Base-by-base conservation (phyloP, 1,140 invertebrate genomes). In the Neoseiulus cucumeris region DNA sequence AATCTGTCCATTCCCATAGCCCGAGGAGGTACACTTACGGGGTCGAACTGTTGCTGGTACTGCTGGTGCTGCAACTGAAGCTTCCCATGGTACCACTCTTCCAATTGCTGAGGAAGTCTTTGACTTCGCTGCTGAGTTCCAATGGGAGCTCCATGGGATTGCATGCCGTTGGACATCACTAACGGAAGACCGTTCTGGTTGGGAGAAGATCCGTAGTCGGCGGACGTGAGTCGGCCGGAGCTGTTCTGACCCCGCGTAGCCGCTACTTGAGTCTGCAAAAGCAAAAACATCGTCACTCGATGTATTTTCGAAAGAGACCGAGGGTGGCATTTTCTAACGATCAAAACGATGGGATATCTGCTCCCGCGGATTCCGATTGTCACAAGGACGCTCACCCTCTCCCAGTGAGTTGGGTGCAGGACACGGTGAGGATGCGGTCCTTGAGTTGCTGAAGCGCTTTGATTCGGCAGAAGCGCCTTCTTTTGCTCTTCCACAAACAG, bases 121-220 rank as follows among this genome's bases (percentile, higher is more conserved):
- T 59, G 51, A 59, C 51, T 59, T 9, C 51, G 25, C 14, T n/a
- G 22, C 33, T 39, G 33, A 39, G 33, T 39, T 4, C 33, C 9
- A 4, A 39, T 39, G 4, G 33, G 33, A 39, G 33, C 17, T 25
- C 51, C 51, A 25, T 59, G 51, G 12, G 51, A 17, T 17, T 59
- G 51, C 33, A 39, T 4, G 22, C 51, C 51, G 22, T 59, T 59
- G 51, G 51, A 12, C 22, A 25, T 59, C 33, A 59, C 51, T 33
- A 59, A 33, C 51, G 51, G 51, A 59, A 59, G 51, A 25, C 51
- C 51, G 22, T 59, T 59, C 9, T 59, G 51, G 22, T 59, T 59
- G 14, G 51, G 51, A 17, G 51, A 59, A 2, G 51, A 59, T 25
- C 25, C 51, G 22, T 59, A 59, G 14, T 59, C 51, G 2, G 25